A percentile compares a stretch with the other conserved stretches of the same genome.
phyloP scores from a whole-genome alignment of 1,140 invertebrate genomes.

The Arion vulgaris region DNA sequence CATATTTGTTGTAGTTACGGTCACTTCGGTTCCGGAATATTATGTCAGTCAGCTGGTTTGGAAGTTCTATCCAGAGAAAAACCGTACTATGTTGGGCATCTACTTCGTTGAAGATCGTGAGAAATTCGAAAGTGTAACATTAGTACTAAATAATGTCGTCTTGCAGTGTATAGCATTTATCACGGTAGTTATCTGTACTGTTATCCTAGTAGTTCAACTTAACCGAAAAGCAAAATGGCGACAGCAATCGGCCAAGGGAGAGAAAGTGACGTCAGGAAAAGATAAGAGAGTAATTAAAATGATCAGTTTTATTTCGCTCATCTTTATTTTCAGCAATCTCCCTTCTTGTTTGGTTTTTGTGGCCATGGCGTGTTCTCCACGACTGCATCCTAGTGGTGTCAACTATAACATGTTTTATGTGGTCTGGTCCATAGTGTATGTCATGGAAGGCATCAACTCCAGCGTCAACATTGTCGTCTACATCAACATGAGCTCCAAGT shows the following conservation, averaged over 20 bases:
- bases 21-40: background rate
- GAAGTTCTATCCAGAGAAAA: constrained; percentile 14
- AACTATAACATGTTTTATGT: constrained; percentile 17
- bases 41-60: constrained; percentile 2
- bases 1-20: constrained; percentile 1
- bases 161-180: constrained; percentile 1
- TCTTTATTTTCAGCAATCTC: constrained; percentile 6
- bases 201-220: background rate
- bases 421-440: background rate
- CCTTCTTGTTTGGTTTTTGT: background rate
- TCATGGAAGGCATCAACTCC: constrained; percentile 20
- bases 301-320: constrained; percentile 9
- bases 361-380: background rate
- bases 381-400: background rate
- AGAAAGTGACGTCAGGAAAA: background rate
- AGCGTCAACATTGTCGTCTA: constrained; percentile 12
- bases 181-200: background rate
- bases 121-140: background rate
- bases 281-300: constrained; percentile 20
- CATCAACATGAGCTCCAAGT: constrained; percentile 18
- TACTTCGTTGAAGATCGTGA: background rate
- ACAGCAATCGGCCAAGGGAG: background rate
- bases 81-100: background rate
- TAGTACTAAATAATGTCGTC: background rate
- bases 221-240: constrained; percentile 10